Evolutionary conservation across 2,888 invertebrate species (phyloP), one percentile per base, ranked within the genome.

Genomic region (Imbricaverruca yamaguchii): DNA sequence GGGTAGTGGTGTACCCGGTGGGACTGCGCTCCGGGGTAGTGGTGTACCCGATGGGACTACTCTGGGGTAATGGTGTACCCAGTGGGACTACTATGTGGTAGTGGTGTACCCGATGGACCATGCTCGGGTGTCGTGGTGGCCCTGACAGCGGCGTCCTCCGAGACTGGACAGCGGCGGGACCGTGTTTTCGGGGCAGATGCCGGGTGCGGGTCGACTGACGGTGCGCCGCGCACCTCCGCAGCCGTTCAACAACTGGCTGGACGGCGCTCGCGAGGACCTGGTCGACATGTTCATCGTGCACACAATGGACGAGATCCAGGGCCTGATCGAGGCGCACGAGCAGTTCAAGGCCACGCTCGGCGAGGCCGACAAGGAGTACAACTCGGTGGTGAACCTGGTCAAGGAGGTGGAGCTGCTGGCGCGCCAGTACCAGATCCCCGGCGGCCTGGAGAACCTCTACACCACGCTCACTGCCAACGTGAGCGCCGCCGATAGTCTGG

Each of bases 261-360:
- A 99, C 88, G 98, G 98, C 85, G 98, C 99, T 63, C 93, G 98
- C 86, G 99, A 99, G 89, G 99, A 99, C 89, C 91, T 99, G 84
- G 96, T 98, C 84, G 99, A 99, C 88, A 97, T 99, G 94, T 99
- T 99, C 90, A 99, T 99, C 88, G 98, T 99, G 59, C 98, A 99
- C 89, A 98, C 98, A 84, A 96, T 98, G 91, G 97, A 98, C 87
- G 99, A 99, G 89, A 98, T 99, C 86, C 97, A 98, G 88, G 97
- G 97, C 82, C 91, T 99, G 85, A 95, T 97, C 89, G 96, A 96
- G 87, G 98, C 98, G 83, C 99, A 99, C 88, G 94, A 96, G 86
- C 96, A 97, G 87, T 99, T 99, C 91, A 98, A 99, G 91, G 95
- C 95, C 83, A 99, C 99, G 7, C 91, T 99, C 84, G 97, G 97